These are phyloP conservation scores for Aethes cnicana DNA, from an alignment of 2,888 invertebrate genomes.

Conservation along the genomic window DNA sequence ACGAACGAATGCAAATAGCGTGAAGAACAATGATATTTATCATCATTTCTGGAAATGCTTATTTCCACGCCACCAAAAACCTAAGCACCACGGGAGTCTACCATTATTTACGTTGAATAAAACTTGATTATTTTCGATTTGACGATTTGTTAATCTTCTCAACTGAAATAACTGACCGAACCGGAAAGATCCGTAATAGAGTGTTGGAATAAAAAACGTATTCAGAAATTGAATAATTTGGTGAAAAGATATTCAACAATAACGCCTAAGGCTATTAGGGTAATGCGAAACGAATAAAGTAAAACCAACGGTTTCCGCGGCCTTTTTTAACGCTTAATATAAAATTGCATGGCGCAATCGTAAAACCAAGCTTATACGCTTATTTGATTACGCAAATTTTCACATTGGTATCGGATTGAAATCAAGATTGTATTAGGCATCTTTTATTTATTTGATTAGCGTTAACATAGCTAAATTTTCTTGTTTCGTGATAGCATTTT, in stretches of 20 bases:
- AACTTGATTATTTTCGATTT: constrained; percentile 29
- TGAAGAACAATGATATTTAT: constrained; percentile 22
- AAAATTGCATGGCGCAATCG: constrained; percentile 10
- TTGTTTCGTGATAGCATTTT: too few species aligned
- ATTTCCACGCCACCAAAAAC: constrained; percentile 24
- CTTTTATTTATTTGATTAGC: too few species aligned
- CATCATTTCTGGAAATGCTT: constrained; percentile 22
- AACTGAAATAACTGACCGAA: constrained; percentile 41
- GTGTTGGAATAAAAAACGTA: constrained; percentile 37
- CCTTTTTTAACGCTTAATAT: constrained; percentile 45
- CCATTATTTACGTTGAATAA: constrained; percentile 25
- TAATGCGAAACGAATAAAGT: constrained; percentile 54
- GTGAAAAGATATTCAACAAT: constrained; percentile 48
- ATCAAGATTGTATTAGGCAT: too few species aligned
- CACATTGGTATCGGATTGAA: constrained; percentile 1
- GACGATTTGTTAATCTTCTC: constrained; percentile 32
- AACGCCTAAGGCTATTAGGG: constrained; percentile 47
- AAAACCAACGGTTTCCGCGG: constrained; percentile 52
- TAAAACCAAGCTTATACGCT: constrained; percentile 8
- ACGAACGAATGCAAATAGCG: constrained; percentile 4
- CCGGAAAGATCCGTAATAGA: constrained; percentile 30
- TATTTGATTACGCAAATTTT: constrained; percentile 7
- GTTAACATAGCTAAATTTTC: too few species aligned
- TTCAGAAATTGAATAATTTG: constrained; percentile 54
- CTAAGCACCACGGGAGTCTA: constrained; percentile 16